Evolutionary conservation across 2,888 invertebrate species (phyloP), one percentile per base, ranked within the genome.

Genomic region (Drosophila longiperda): DNA sequence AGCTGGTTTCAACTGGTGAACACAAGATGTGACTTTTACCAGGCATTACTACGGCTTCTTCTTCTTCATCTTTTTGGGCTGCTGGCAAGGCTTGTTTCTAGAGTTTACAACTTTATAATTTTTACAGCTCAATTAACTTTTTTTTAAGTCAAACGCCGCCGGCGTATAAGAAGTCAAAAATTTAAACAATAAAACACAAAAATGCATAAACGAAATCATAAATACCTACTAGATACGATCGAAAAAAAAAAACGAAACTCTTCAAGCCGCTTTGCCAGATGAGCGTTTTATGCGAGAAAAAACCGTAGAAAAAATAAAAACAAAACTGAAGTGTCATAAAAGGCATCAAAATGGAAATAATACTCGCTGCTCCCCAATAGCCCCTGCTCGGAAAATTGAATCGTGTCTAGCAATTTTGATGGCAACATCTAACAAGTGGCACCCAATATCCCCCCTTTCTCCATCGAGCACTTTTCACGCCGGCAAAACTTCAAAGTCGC

Each of bases 161-260:
- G 78, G 68, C 60, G n/a, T 38, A 52, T 59, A 71, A 65, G 54
- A 38, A 52, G 50, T 48, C 63, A 66, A 77, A 87, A 85, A 72
- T 68, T 75, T 70, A 32, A 75, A 71, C 78, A 89, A 82, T 87
- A 86, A 86, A 86, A 89, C 72, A 80, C 81, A 62, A 72, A 89
- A 86, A 83, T 86, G 81, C 83, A 85, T 85, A 89, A 87, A 89
- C 83, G 90, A 69, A 87, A 89, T 89, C 90, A 87, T 88, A 87
- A 87, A 87, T 87, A 85, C 87, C 89, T 73, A 85, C 77, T 75
- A 80, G 76, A 71, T 76, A 55, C 63, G 49, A 59, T 66, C 66
- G 54, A 70, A 34, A 20, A 55, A 20, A 26, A 32, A 32, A 33
- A 64, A 66, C 32, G 45, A 63, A 48, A 73, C 77, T 54, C 32